These are phyloP conservation scores for Eospalax fontanierii DNA, from an alignment of 2,797 vertebrate genomes.

Conservation along the genomic window DNA sequence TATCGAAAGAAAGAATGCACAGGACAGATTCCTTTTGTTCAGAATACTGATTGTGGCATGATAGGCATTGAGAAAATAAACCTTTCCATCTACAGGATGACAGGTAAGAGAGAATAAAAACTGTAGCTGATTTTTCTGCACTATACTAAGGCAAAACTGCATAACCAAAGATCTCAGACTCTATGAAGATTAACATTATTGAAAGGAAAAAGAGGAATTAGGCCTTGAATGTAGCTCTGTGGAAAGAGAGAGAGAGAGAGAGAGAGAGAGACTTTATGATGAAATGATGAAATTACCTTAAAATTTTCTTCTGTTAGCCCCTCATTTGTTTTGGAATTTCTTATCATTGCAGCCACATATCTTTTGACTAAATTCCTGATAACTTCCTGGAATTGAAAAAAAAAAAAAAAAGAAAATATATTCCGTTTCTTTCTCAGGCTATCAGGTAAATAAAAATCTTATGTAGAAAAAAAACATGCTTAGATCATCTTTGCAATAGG, in stretches of 20 bases:
- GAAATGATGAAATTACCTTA: slow-evolving; percentile 91
- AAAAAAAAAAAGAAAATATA: slow-evolving; percentile 45
- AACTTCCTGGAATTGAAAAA: slow-evolving; percentile 93
- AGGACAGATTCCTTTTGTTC: slow-evolving; percentile 12
- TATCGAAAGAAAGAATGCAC: slow-evolving; percentile 47
- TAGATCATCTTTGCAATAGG: slow-evolving; percentile 47
- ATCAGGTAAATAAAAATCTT: slow-evolving; percentile 61
- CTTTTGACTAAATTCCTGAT: slow-evolving; percentile 97
- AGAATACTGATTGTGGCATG: slow-evolving; percentile 53
- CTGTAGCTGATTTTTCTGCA: slow-evolving; percentile 21
- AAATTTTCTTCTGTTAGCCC: slow-evolving; percentile 98
- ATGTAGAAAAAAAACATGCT: slow-evolving; percentile 32
- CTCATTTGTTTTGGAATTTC: slow-evolving; percentile 97
- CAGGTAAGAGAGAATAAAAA: slow-evolving; percentile 33
- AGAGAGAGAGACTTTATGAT: neutral
- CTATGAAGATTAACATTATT: slow-evolving; percentile 40
- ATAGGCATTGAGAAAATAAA: slow-evolving; percentile 44
- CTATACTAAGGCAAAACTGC: slow-evolving; percentile 17
- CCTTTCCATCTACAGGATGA: neutral
- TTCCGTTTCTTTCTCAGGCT: slow-evolving; percentile 71
- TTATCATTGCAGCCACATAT: slow-evolving; percentile 98
- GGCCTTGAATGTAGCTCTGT: neutral
- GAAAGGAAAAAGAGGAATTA: slow-evolving; percentile 63
- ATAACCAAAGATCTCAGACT: slow-evolving; percentile 35
- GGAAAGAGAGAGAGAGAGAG: too few relatives aligned